A percentile compares a stretch with the other conserved stretches of the same genome.
Evolutionary conservation across 2,797 vertebrate species (phyloP).

Genomic region (Spinibarbus caldwelli): DNA sequence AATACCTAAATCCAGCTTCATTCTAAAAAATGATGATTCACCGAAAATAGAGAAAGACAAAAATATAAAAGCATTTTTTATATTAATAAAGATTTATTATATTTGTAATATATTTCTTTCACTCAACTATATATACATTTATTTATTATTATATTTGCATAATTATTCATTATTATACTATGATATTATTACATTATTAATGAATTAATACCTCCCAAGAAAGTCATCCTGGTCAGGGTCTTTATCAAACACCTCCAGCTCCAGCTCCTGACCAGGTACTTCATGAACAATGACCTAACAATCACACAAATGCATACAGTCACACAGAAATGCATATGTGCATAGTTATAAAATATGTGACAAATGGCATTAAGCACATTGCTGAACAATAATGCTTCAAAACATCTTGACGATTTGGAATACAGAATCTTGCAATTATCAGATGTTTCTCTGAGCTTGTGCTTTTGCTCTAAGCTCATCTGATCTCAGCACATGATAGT

Average conservation of each 20-base stretch:
- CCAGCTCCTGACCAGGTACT: slow-evolving; percentile 94
- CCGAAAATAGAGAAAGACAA: neutral
- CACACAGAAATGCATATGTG: neutral
- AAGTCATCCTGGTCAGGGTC: slow-evolving; percentile 96
- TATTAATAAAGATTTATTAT: neutral
- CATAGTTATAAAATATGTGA: neutral
- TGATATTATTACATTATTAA: slow-evolving; percentile 44
- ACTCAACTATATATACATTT: neutral
- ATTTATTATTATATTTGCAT: neutral
- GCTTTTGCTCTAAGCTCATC: slow-evolving; percentile 29
- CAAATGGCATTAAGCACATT: neutral
- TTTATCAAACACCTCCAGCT: slow-evolving; percentile 95
- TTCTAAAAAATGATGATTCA: slow-evolving; percentile 69
- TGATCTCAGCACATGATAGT: slow-evolving; percentile 55
- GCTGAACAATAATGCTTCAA: neutral
- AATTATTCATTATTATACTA: too few species aligned
- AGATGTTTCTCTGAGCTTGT: neutral
- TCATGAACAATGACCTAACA: slow-evolving; percentile 93
- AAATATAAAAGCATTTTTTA: neutral
- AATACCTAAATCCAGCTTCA: slow-evolving; percentile 89
- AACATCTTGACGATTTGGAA: neutral
- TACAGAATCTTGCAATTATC: neutral
- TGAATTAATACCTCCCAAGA: slow-evolving; percentile 87
- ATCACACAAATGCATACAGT: slow-evolving; percentile 41
- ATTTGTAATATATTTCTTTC: too few species aligned